A percentile compares a stretch with the other conserved stretches of the same genome.
phyloP scores from a whole-genome alignment of 1,140 invertebrate species.

The Papilio helenus region DNA sequence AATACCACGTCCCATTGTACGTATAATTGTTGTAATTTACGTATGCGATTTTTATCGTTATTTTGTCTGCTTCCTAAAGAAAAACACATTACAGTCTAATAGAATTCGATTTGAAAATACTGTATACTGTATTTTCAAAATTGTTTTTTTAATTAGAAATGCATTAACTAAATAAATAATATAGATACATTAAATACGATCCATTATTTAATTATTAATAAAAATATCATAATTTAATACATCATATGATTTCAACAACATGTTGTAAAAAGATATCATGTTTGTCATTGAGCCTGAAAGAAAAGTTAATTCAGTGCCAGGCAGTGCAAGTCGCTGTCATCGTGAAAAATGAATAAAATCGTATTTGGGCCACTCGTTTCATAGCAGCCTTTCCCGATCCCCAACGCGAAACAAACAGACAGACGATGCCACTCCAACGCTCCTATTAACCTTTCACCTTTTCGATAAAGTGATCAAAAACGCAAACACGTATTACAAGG shows the following conservation, averaged over 20 bases:
- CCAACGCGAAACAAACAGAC: conserved; percentile 50
- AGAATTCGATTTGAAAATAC: not conserved
- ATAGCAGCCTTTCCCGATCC: conserved; percentile 44
- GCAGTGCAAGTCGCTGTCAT: conserved; percentile 74
- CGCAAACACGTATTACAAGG: not conserved
- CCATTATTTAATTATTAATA: too few relatives aligned
- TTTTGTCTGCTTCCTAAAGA: not conserved
- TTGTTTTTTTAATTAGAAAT: too few relatives aligned
- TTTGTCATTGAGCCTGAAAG: conserved; percentile 55
- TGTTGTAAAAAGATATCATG: conserved; percentile 41
- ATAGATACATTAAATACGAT: too few relatives aligned
- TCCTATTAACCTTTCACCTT: conserved; percentile 24
- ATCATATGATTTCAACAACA: conserved; percentile 8
- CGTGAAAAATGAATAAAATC: conserved; percentile 80
- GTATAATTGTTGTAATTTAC: not conserved
- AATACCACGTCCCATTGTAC: not conserved
- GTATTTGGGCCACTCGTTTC: conserved; percentile 71
- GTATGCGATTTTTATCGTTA: not conserved
- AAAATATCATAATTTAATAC: too few relatives aligned
- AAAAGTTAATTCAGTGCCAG: conserved; percentile 74
- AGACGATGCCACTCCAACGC: conserved; percentile 38
- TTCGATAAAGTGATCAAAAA: not conserved
- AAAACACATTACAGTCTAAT: not conserved
- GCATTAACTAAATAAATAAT: too few relatives aligned
- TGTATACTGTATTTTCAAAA: too few relatives aligned